These are phyloP conservation scores for Pachycephus smyrnensis DNA, from an alignment of 2,888 invertebrate genomes.

Conservation along the genomic window DNA sequence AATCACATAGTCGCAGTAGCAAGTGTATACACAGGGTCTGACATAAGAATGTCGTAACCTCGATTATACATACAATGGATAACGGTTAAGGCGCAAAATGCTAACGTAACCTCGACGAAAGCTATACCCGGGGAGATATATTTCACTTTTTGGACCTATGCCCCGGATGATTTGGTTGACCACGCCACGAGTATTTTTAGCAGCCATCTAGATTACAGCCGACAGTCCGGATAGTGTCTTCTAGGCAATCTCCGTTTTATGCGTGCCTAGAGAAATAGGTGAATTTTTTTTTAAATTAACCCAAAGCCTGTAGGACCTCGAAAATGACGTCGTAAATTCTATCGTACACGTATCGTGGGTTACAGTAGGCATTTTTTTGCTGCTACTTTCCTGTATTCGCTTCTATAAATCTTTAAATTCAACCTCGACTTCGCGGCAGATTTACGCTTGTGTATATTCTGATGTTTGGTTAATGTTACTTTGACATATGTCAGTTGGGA, in stretches of 20 bases:
- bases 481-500: neutral
- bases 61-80: neutral
- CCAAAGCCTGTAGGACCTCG: neutral
- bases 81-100: neutral
- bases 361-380: neutral
- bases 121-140: slow-evolving; percentile 34
- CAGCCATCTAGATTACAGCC: slow-evolving; percentile 52
- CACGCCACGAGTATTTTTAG: slow-evolving; percentile 61
- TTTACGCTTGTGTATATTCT: neutral
- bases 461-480: neutral
- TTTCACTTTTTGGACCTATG: slow-evolving; percentile 54
- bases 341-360: neutral
- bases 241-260: neutral
- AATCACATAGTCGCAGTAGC: neutral
- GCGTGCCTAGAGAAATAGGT: neutral
- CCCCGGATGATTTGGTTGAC: slow-evolving; percentile 59
- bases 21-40: neutral
- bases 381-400: neutral
- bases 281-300: neutral
- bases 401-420: neutral
- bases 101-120: neutral
- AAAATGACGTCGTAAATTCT: neutral
- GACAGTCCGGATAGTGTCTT: slow-evolving; percentile 30
- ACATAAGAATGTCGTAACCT: slow-evolving; percentile 3
- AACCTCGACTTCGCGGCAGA: neutral